phyloP scores from a whole-genome alignment of 1,140 invertebrate genomes.

The Drosophila lacertosa region DNA sequence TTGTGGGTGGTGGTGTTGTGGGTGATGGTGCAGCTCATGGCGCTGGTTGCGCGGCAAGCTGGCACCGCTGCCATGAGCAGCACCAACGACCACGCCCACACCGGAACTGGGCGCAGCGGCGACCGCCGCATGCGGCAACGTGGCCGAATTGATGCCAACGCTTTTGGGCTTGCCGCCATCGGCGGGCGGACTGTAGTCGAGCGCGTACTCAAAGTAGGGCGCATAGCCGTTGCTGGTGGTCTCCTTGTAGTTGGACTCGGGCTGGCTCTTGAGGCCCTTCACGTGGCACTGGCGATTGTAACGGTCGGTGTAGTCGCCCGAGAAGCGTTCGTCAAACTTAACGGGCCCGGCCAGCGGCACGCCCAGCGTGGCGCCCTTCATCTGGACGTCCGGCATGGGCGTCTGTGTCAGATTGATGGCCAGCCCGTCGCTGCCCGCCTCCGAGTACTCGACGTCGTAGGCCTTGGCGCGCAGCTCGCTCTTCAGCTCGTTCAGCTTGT shows the following conservation, averaged over 20 bases:
- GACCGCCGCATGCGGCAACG: conserved; percentile 61
- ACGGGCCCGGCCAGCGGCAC: conserved; percentile 91
- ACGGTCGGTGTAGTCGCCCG: conserved; percentile 89
- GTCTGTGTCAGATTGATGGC: conserved; percentile 75
- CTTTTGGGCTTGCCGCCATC: conserved; percentile 55
- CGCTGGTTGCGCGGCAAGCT: conserved; percentile 78
- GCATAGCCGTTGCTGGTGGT: conserved; percentile 93
- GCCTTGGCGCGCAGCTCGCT: conserved; percentile 92
- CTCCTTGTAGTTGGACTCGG: conserved; percentile 85
- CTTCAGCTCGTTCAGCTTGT: conserved; percentile 95
- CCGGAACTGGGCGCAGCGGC: conserved; percentile 5
- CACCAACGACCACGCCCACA: conserved; percentile 11
- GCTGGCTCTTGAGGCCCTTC: conserved; percentile 77
- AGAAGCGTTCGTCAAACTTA: conserved; percentile 91
- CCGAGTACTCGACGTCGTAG: conserved; percentile 87
- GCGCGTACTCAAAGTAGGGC: conserved; percentile 93
- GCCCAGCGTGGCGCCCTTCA: conserved; percentile 85
- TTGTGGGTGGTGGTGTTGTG: conserved; percentile 9
- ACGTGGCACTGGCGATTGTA: conserved; percentile 71
- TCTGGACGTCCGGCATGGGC: conserved; percentile 76
- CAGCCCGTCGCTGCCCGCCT: conserved; percentile 81
- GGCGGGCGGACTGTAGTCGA: conserved; percentile 92
- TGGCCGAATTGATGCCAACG: conserved; percentile 65
- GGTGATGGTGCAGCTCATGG: conserved; percentile 61
- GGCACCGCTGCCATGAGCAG: conserved; percentile 49